phyloP scores from a whole-genome alignment of 2,888 invertebrate species.

The Dryobota labecula region DNA sequence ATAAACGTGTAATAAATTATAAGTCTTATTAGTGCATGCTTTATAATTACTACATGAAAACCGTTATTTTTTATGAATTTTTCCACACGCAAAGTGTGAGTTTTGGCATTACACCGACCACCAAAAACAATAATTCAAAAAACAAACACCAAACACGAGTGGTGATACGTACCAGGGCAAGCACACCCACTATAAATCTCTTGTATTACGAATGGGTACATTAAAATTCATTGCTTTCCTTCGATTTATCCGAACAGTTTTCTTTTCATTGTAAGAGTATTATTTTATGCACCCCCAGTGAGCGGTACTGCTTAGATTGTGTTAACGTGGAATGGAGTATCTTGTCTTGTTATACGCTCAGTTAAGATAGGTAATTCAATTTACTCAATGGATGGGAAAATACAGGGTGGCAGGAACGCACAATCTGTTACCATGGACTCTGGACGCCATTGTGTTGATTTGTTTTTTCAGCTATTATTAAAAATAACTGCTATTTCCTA shows the following conservation, averaged over 20 bases:
- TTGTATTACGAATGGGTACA: constrained; percentile 74
- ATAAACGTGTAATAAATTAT: background rate
- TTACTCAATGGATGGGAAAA: background rate
- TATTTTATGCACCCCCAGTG: constrained; percentile 83
- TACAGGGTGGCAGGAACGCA: no score
- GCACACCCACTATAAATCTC: constrained; percentile 69
- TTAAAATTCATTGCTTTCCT: constrained; percentile 81
- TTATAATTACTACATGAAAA: background rate
- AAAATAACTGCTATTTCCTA: no score
- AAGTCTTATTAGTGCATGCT: background rate
- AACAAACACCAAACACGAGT: constrained; percentile 43
- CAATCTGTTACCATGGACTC: no score
- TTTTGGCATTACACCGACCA: background rate
- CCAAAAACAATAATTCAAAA: constrained; percentile 26
- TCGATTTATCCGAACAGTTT: constrained; percentile 80
- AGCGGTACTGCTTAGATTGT: constrained; percentile 55
- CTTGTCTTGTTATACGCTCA: constrained; percentile 11
- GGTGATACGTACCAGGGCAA: constrained; percentile 21
- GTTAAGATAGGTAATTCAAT: background rate
- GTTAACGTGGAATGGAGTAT: constrained; percentile 46
- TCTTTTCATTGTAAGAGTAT: constrained; percentile 80
- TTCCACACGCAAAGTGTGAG: no score
- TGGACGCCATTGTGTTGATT: no score
- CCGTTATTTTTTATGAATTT: background rate
- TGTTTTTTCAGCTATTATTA: no score